Evolutionary conservation across 2,888 invertebrate species (phyloP), one percentile per base, ranked within the genome.

Genomic region (Mimachlamys varia): DNA sequence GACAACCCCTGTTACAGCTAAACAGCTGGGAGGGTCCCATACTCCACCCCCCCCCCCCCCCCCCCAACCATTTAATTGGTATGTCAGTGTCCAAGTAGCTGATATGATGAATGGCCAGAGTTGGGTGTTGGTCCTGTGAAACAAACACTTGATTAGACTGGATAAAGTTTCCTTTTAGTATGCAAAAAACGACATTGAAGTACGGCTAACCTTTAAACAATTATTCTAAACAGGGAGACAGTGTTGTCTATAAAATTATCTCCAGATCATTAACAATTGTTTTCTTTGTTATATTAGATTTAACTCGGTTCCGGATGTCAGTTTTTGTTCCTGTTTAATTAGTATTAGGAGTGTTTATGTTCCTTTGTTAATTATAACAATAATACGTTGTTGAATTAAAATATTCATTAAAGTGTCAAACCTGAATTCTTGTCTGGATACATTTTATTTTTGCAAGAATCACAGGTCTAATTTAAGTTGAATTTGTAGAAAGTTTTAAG

Each of bases 161-260:
- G 33, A 76, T 33, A 27, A 27, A 76, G 76, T 76, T 76, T 76
- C 76, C 27, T 12, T 76, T 76, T 76, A 76, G 76, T 76, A 76
- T 76, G 27, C 76, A 27, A 76, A 76, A 27, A 27, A 76, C 44
- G 76, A 5, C 4, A 76, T 33, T 76, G 76, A 76, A 76, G 27
- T 76, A 76, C 33, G 27, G 10, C 22, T 33, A 17, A 76, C 33
- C 27, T 44, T 44, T 33, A 76, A 76, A 33, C 22, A 10, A 33
- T 76, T 33, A 19, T 19, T 58, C 58, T 58, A 22, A 58, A 22
- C 22, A 19, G 15, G 7, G 19, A 58, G 22, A 22, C 58, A 58
- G 19, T 58, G 22, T 58, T 58, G n/a, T 58, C 58, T 3, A 76
- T 76, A 76, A 33, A 76, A 76, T 76, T 76, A 33, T 76, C 33